Base-by-base conservation (phyloP, 1,140 invertebrate species). In the Drosophila bipectinata region DNA sequence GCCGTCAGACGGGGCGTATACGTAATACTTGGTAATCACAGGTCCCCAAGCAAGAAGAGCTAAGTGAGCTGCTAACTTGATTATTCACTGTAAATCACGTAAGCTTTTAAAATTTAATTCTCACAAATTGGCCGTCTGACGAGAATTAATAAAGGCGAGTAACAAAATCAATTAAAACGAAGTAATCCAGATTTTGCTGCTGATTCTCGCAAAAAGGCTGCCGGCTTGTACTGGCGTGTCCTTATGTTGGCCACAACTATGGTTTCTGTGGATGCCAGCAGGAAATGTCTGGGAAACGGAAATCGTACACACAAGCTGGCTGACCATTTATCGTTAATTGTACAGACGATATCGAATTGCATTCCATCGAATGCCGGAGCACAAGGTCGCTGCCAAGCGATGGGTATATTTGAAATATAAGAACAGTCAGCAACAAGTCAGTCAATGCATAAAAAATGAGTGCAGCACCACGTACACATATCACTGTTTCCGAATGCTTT, bases 301-400 rank as follows among this genome's bases (percentile, higher is more conserved):
- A 9, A 39, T 14, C 24, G 30, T 44, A 64, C 15, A 45, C 21
- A 41, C 54, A 60, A 32, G 32, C 57, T 24, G 63, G 47, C 28
- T 72, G 57, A 34, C 30, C 64, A 78, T 87, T 81, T 87, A 47
- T 75, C 47, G 32, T 77, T 81, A 78, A 87, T 85, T 85, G 67
- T 64, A 72, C 67, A 67, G 55, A 67, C 63, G 56, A 53, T 77
- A 77, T 67, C 59, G 39, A 62, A 66, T 81, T 59, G 44, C 56
- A 66, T 78, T 74, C 30, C 48, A 54, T 58, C 47, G 28, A 56
- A 53, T 62, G 37, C 52, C 5, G 21, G 15, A 53, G 34, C 3
- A 24, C 48, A 32, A 45, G 32, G 32, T 32, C 34, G 45, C 18
- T 24, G 14, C 21, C n/a, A 61, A 18, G 45, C 60, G 30, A 7